These are phyloP conservation scores for Apodemus agrarius DNA, from an alignment of 2,797 vertebrate species.

Conservation along the genomic window DNA sequence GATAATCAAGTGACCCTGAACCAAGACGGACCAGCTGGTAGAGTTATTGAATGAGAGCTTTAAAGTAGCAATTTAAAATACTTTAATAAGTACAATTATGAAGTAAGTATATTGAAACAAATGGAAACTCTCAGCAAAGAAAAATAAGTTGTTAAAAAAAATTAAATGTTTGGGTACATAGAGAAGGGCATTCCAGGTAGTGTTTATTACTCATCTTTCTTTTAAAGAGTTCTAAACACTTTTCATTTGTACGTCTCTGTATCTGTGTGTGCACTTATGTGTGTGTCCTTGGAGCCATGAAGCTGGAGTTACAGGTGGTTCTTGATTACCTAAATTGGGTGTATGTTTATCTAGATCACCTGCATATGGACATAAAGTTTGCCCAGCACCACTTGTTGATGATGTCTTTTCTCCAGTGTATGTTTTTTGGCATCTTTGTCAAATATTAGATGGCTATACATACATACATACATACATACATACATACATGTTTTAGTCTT, in stretches of 20 bases:
- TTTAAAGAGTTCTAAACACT: neutral
- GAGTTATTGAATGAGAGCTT: slow-evolving; percentile 16
- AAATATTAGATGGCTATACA: neutral
- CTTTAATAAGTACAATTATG: slow-evolving; percentile 20
- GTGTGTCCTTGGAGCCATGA: neutral
- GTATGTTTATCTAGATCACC: neutral
- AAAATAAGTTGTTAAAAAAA: slow-evolving; percentile 38
- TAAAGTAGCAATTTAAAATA: slow-evolving; percentile 42
- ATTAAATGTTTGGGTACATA: neutral
- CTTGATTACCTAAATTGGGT: neutral
- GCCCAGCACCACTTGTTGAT: neutral
- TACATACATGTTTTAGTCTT: neutral
- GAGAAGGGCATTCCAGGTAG: neutral
- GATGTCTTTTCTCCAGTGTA: neutral
- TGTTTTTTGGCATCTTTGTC: neutral
- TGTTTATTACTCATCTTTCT: neutral
- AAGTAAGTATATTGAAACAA: slow-evolving; percentile 30
- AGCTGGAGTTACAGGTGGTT: neutral
- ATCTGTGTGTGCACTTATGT: neutral
- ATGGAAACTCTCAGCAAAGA: slow-evolving; percentile 37
- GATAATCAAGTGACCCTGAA: slow-evolving; percentile 2
- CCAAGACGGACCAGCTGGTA: neutral
- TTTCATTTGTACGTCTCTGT: neutral
- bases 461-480: neutral
- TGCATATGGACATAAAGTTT: neutral